Conservation (phyloP, 2,797 vertebrate genomes). For the Xerus rutilus region DNA sequence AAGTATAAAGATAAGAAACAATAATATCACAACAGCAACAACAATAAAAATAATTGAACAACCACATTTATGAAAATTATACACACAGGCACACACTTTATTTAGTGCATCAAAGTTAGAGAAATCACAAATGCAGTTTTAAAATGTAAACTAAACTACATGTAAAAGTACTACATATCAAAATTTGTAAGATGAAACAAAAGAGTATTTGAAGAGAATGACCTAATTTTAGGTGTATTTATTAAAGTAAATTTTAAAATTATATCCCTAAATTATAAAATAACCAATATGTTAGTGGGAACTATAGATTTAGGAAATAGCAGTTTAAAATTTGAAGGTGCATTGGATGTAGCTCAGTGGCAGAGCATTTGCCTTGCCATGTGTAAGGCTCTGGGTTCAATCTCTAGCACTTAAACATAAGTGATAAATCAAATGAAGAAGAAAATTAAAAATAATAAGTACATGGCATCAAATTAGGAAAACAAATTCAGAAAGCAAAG, state of each 20-base stretch:
- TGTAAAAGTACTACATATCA: not conserved
- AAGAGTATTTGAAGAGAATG: not conserved
- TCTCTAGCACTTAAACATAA: too few relatives aligned
- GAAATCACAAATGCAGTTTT: not conserved
- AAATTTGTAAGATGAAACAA: not conserved
- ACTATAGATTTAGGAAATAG: not conserved
- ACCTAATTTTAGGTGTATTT: not conserved
- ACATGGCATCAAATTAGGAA: not conserved
- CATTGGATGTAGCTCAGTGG: too few relatives aligned
- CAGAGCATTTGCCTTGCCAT: too few relatives aligned
- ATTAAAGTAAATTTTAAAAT: conserved; percentile 20
- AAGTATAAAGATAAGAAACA: too few relatives aligned
- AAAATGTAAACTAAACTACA: not conserved
- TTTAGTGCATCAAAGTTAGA: not conserved
- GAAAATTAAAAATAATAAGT: not conserved
- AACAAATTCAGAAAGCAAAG: not conserved
- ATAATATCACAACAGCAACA: not conserved
- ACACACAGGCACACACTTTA: not conserved
- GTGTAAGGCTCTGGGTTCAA: too few relatives aligned
- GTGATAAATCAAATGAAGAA: not conserved
- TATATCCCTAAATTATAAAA: not conserved
- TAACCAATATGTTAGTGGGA: not conserved
- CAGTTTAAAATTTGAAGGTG: not conserved
- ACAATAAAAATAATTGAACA: not conserved
- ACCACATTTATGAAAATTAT: not conserved